These are phyloP conservation scores for Melopsittacus undulatus DNA, from an alignment of 2,797 vertebrate genomes.

Conservation along the genomic window DNA sequence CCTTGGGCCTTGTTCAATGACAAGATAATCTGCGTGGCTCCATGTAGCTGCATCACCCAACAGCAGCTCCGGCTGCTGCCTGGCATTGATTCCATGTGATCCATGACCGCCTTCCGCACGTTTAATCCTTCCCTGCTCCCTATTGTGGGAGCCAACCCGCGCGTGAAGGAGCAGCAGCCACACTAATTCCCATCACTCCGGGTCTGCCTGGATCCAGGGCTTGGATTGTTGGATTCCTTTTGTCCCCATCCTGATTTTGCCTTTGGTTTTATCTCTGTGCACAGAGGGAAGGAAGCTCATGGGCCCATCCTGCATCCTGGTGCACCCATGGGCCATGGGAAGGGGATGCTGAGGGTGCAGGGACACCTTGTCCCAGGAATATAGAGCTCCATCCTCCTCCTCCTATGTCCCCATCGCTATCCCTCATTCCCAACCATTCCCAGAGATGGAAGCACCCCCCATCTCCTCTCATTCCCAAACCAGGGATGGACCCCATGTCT, in stretches of 20 bases:
- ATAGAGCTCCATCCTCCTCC: background rate
- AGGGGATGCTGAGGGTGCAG: background rate
- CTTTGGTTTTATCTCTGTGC: background rate
- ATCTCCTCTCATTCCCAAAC: background rate
- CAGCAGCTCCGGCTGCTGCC: background rate
- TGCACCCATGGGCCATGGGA: too few relatives aligned
- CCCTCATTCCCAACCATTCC: background rate
- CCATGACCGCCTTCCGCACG: background rate
- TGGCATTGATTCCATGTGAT: background rate
- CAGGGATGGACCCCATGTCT: background rate
- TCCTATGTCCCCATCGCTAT: background rate
- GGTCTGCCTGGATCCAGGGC: background rate
- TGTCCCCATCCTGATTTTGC: background rate
- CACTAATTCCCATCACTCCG: background rate
- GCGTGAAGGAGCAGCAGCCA: background rate
- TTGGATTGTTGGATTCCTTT: background rate
- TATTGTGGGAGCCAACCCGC: background rate
- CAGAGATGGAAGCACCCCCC: background rate
- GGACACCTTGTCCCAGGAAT: background rate
- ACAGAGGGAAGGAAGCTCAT: background rate
- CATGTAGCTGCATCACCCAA: background rate
- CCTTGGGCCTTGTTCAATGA: background rate
- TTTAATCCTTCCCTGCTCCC: background rate
- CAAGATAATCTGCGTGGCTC: background rate
- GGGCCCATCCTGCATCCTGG: background rate